phyloP scores from a whole-genome alignment of 2,113 vertebrate genomes.

The Cygnus atratus region DNA sequence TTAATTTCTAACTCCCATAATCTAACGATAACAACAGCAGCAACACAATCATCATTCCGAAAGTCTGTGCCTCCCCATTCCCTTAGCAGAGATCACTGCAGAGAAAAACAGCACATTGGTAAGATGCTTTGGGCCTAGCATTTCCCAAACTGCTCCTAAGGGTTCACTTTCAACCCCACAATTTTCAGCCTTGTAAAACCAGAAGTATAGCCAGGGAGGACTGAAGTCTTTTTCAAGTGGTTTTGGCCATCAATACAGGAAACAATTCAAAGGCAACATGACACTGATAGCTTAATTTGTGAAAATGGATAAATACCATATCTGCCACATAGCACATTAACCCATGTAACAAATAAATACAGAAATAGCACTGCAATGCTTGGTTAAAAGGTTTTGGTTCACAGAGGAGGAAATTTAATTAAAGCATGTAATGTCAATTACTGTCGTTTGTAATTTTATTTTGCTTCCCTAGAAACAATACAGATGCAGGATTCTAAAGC shows the following conservation, averaged over 20 bases:
- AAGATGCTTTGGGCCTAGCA: not conserved
- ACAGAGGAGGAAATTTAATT: slow-evolving; percentile 84
- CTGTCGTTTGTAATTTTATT: slow-evolving; percentile 83
- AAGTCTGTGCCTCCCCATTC: not conserved
- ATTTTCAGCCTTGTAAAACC: slow-evolving; percentile 55
- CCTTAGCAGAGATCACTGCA: not conserved
- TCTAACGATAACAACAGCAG: not conserved
- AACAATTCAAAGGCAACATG: slow-evolving; percentile 69
- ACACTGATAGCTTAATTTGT: slow-evolving; percentile 72
- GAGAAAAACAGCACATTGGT: not conserved
- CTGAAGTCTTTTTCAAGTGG: slow-evolving; percentile 28
- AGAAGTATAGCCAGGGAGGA: slow-evolving; percentile 22
- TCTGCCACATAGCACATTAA: slow-evolving; percentile 74
- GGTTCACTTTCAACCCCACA: not conserved
- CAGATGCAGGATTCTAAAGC: slow-evolving; percentile 81
- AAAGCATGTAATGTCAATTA: slow-evolving; percentile 84
- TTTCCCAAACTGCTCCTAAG: slow-evolving; percentile 24
- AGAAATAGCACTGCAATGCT: slow-evolving; percentile 79
- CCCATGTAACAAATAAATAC: slow-evolving; percentile 76
- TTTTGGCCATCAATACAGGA: slow-evolving; percentile 59
- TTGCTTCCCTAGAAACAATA: slow-evolving; percentile 77
- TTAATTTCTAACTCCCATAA: not conserved
- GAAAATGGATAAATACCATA: slow-evolving; percentile 72
- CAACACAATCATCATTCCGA: not conserved
- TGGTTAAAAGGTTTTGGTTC: slow-evolving; percentile 82